Evolutionary conservation across 2,113 vertebrate species (phyloP).

Genomic region (Crypturellus undulatus): DNA sequence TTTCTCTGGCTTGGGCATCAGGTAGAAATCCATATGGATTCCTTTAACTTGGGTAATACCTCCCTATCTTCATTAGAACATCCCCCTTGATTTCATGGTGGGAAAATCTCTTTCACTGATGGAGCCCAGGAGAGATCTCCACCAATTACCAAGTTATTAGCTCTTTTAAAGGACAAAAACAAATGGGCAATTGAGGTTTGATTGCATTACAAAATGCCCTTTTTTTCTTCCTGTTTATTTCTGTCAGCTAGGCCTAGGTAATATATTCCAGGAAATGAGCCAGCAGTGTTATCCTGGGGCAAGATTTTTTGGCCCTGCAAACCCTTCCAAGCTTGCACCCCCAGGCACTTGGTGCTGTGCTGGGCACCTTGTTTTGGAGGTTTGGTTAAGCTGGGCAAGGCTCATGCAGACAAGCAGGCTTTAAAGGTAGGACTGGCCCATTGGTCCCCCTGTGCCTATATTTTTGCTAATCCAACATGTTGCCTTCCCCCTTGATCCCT

Average conservation of each 20-base stretch:
- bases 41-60: not conserved
- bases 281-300: not conserved
- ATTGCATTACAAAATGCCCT: conserved; percentile 8
- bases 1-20: not conserved
- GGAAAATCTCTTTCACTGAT: conserved; percentile 3
- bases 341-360: not conserved
- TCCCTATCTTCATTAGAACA: not conserved
- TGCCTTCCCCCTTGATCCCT: not conserved
- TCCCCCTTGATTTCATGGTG: not conserved
- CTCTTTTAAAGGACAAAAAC: conserved; percentile 35
- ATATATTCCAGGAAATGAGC: conserved; percentile 19
- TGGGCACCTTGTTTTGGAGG: not conserved
- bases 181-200: conserved; percentile 22
- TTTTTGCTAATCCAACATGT: not conserved
- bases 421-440: not conserved
- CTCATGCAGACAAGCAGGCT: not conserved
- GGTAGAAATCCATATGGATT: not conserved
- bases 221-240: conserved; percentile 29
- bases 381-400: not conserved
- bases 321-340: not conserved
- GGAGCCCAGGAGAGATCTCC: conserved; percentile 26
- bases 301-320: not conserved
- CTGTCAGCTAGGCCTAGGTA: not conserved
- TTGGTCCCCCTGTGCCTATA: not conserved
- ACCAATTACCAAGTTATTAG: conserved; percentile 39